Base-by-base conservation (phyloP, 1,140 invertebrate species). In the Drosophila funebris region DNA sequence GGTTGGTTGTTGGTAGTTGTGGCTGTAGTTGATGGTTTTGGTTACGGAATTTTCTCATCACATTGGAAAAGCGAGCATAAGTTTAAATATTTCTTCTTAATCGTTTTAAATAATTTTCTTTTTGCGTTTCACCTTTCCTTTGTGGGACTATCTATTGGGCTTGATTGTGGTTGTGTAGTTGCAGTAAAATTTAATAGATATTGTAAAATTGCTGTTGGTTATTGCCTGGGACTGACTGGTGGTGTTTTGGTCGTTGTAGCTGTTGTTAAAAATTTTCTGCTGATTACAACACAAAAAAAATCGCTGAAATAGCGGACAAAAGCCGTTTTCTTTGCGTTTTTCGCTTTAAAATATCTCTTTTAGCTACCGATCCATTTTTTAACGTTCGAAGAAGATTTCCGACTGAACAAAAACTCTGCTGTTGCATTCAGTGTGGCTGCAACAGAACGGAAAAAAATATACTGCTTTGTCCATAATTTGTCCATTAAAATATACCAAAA, bases 291-390 rank as follows among this genome's bases (percentile, higher is more conserved):
- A 88, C 83, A 88, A 88, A 88, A 88, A 87, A 90, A 90, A 90
- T 85, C 85, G 85, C 90, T 92, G 81, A 92, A 92, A 92, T 92
- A 92, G 91, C 91, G 91, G 91, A 92, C 91, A 92, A 92, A 92
- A 91, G 91, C 91, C 91, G 91, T 91, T 91, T 91, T 90, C 85
- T 84, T 91, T 91, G 90, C 90, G 90, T 91, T 87, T 90, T 90
- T 91, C 85, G 89, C 89, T 90, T 79, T 76, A 64, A 68, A 68
- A 76, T 71, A 88, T 85, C 71, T 76, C 61, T 81, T 76, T 82
- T 91, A 87, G 91, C 91, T 92, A 92, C 91, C 91, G 91, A 92
- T 92, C 91, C 91, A 92, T 92, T 82, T 90, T 87, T 91, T 83
- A 91, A 81, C 80, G 78, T 78, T 85, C 90, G 82, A 92, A 90